These are phyloP conservation scores for Hipposideros armiger DNA, from an alignment of 2,113 vertebrate species.

Conservation along the genomic window DNA sequence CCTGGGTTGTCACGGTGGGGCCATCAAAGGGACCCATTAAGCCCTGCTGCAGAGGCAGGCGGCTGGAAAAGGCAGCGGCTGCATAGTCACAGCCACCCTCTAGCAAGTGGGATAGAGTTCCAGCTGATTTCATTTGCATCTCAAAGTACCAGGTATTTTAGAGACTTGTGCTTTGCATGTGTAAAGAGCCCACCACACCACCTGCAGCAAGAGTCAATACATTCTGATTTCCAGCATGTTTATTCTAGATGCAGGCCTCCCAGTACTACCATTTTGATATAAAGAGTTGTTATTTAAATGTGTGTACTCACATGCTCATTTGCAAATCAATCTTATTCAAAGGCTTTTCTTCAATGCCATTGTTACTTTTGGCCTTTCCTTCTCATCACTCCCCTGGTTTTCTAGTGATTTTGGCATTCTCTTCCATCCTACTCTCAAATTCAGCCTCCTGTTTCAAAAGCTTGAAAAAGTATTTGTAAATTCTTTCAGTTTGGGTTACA, in stretches of 20 bases:
- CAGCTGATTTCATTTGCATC: constrained; percentile 29
- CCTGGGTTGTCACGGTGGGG: background rate
- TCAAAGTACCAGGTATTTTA: background rate
- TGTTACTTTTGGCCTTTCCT: background rate
- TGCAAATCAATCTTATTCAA: constrained; percentile 53
- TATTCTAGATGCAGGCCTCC: background rate
- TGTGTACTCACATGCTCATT: background rate
- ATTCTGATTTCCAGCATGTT: background rate
- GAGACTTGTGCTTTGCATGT: background rate
- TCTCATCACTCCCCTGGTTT: background rate
- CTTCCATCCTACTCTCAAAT: background rate
- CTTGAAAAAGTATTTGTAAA: constrained; percentile 15
- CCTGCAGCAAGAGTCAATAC: background rate
- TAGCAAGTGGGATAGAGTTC: fast-evolving
- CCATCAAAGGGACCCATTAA: background rate
- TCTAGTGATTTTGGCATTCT: background rate
- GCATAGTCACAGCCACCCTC: fast-evolving
- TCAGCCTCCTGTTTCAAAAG: background rate
- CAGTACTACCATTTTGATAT: background rate
- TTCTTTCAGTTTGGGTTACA: background rate
- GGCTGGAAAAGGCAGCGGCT: background rate
- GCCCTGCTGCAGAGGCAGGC: no score
- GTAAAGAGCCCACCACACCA: background rate
- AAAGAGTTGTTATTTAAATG: background rate
- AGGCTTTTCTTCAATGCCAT: background rate